Percentiles rank a stretch among this genome's conserved stretches.
These are phyloP conservation scores for Malurus elegans DNA, from an alignment of 2,113 vertebrate species.

Conservation along the genomic window DNA sequence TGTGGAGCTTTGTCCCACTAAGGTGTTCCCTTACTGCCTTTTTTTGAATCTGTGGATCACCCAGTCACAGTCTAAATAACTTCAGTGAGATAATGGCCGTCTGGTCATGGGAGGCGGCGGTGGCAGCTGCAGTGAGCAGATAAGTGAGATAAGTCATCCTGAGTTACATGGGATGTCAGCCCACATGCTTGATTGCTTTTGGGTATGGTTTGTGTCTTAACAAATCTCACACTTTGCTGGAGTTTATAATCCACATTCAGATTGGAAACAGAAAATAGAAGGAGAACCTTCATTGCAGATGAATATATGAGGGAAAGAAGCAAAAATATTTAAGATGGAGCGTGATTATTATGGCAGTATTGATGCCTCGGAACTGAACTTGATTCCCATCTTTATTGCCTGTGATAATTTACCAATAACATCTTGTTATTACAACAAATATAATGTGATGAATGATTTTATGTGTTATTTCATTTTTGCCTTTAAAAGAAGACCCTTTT, in stretches of 20 bases:
- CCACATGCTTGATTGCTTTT: not conserved
- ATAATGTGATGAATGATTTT: not conserved
- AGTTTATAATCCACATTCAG: not conserved
- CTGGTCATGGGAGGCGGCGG: not conserved
- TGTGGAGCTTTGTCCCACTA: not conserved
- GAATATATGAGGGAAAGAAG: not conserved
- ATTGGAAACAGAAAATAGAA: not conserved
- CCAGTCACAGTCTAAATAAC: not conserved
- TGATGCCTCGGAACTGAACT: not conserved
- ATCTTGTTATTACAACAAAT: not conserved
- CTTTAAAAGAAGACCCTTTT: not conserved
- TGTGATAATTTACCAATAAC: not conserved
- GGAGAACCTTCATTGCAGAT: not conserved
- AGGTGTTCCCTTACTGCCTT: not conserved
- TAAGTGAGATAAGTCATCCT: not conserved
- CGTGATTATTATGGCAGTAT: not conserved
- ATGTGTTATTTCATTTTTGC: not conserved
- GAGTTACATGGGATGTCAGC: not conserved
- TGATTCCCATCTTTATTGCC: not conserved
- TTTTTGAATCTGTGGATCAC: not conserved
- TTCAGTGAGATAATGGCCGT: not conserved
- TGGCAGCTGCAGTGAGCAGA: fast-evolving
- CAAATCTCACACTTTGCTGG: not conserved
- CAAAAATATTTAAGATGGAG: not conserved
- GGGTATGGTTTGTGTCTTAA: not conserved